Evolutionary conservation across 2,113 vertebrate species (phyloP), one percentile per base, ranked within the genome.

Genomic region (Siniperca knerii): DNA sequence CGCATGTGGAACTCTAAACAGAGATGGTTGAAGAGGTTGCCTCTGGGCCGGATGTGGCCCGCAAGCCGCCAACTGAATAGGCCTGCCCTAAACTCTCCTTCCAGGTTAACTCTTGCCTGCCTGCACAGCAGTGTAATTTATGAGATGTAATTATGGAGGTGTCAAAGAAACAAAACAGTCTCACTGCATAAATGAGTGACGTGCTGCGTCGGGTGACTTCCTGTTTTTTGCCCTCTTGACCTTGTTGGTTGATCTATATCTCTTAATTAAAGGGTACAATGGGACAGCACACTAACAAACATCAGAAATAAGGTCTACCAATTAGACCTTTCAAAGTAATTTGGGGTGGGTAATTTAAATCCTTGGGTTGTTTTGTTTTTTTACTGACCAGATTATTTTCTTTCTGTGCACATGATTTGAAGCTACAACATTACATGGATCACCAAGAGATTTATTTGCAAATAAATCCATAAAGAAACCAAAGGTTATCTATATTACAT

Each of bases 111-210:
- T 18, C 61, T 69, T 4, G 12, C 60, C 86, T 50, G 48, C 77
- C 71, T 62, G 40, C 44, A 7, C 73, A 40, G 70, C 76, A 9
- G 65, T 62, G 54, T 93, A 74, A 93, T 91, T 92, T 90, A 92
- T 90, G 83, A 87, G 68, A 12, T 55, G 81, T 79, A 92, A 93
- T 93, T 92, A 92, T 20, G 16, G 71, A 93, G 91, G 90, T 92
- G 91, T 89, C 81, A 91, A 86, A 87, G 62, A 82, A 90, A 87
- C 75, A 82, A 86, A 91, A 80, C 89, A 93, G 89, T 62, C 70
- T 71, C 55, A 80, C 68, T 65, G 44, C 5, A 77, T 86, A 75
- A 89, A 90, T 29, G 21, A 29, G 83, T 70, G 78, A 87, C 79
- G 15, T 16, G 70, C 52, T 57, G 50, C 48, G 18, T 66, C 29